Percentiles rank a stretch among this genome's conserved stretches.
Evolutionary conservation across 2,113 vertebrate species (phyloP).

Genomic region (Pedionomus torquatus): DNA sequence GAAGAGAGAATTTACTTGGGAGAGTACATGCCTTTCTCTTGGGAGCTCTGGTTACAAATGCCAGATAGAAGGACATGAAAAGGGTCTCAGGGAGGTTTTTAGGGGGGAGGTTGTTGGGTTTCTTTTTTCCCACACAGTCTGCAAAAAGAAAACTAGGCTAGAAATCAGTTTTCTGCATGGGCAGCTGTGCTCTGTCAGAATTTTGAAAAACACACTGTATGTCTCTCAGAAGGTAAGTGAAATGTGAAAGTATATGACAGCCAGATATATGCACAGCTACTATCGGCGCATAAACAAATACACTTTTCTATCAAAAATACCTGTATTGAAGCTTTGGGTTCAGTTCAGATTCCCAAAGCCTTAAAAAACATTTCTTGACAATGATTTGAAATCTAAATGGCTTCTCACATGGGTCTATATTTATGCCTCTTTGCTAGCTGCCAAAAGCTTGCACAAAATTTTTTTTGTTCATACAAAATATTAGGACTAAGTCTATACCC

Average conservation of each 20-base stretch:
- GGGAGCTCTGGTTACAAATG: background rate
- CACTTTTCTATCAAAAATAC: background rate
- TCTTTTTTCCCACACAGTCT: background rate
- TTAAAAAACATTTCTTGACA: background rate
- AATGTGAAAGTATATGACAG: slow-evolving; percentile 16
- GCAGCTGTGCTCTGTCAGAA: background rate
- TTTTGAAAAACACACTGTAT: background rate
- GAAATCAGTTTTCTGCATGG: slow-evolving; percentile 17
- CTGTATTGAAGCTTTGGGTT: background rate
- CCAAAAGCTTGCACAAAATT: background rate
- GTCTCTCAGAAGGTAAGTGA: slow-evolving; percentile 20
- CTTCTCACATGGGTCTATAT: background rate
- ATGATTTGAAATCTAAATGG: background rate
- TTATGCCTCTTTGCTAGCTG: background rate
- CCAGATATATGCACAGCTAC: background rate
- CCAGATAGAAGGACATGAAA: background rate
- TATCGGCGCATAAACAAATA: background rate
- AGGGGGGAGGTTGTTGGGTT: background rate
- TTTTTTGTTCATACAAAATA: background rate
- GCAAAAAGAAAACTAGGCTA: background rate
- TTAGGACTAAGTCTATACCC: background rate
- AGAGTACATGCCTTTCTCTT: background rate
- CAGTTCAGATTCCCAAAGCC: background rate
- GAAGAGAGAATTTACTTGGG: background rate
- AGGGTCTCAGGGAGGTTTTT: background rate